Conservation (phyloP, 2,113 vertebrate species). For the Semnornis frantzii region DNA sequence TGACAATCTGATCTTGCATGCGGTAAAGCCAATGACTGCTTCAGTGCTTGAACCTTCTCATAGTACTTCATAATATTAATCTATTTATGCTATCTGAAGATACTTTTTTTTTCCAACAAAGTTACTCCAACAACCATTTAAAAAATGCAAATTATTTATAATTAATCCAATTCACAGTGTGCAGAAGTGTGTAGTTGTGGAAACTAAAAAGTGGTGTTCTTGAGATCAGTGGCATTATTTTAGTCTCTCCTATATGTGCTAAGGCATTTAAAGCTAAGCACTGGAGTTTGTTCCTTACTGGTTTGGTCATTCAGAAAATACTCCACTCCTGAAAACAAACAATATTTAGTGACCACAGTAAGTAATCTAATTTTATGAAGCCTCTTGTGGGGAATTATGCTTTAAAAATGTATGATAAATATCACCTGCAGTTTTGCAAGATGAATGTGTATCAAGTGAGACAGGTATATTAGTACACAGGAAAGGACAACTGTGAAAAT, state of each 20-base stretch:
- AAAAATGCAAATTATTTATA: neutral
- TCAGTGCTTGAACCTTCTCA: neutral
- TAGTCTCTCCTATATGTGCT: neutral
- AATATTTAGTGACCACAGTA: neutral
- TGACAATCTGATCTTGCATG: neutral
- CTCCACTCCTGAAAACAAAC: neutral
- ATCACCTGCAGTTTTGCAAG: neutral
- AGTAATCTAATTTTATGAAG: neutral
- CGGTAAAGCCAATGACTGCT: neutral
- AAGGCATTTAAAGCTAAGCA: neutral
- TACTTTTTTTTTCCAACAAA: neutral
- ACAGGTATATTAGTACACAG: accelerated
- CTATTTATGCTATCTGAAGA: neutral
- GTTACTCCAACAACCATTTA: neutral
- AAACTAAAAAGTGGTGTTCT: neutral
- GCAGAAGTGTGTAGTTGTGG: neutral
- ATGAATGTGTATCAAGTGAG: neutral
- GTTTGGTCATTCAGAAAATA: neutral
- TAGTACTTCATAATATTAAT: neutral
- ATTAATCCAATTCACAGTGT: neutral
- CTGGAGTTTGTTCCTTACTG: neutral
- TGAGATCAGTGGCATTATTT: neutral
- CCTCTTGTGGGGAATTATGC: neutral
- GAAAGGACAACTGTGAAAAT: neutral
- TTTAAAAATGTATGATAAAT: neutral